phyloP scores from a whole-genome alignment of 92 coral and sea anemone genomes.

The Siderastrea radians region DNA sequence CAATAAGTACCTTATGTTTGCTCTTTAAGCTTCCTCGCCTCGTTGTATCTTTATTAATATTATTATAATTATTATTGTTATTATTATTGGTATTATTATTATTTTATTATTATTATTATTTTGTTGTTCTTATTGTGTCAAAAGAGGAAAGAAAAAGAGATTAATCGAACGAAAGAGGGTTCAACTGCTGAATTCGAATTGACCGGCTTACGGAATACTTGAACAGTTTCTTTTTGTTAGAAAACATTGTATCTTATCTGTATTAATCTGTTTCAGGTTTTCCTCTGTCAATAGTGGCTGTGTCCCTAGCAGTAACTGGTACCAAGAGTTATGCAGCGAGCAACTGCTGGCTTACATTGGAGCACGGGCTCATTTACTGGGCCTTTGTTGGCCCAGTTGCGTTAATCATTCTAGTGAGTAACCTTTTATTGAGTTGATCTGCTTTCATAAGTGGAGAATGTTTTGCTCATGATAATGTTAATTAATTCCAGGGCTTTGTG shows the following conservation, averaged over 20 bases:
- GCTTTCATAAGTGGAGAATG: neutral
- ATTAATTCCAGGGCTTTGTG: no score
- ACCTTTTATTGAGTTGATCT: neutral
- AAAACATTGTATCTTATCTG: neutral
- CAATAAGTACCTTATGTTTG: no score
- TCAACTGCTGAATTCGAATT: neutral
- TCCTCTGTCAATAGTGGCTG: slow-evolving; percentile 80
- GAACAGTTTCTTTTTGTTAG: no score
- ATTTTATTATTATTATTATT: no score
- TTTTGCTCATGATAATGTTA: neutral
- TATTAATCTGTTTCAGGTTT: slow-evolving; percentile 56
- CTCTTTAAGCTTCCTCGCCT: no score
- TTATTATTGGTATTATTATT: no score
- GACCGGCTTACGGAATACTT: neutral
- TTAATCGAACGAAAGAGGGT: no score
- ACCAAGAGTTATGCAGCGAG: slow-evolving; percentile 63
- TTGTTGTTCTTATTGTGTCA: no score
- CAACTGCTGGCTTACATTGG: slow-evolving; percentile 86
- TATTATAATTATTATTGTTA: no score
- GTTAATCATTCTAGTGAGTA: slow-evolving; percentile 78
- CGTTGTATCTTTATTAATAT: no score
- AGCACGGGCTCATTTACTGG: slow-evolving; percentile 85
- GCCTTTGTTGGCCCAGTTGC: slow-evolving; percentile 90
- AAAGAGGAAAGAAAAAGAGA: no score
- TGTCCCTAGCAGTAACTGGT: slow-evolving; percentile 81